phyloP scores from a whole-genome alignment of 30 jellyfish, hydroid and myxozoan species.

The Hydractinia echinata region DNA sequence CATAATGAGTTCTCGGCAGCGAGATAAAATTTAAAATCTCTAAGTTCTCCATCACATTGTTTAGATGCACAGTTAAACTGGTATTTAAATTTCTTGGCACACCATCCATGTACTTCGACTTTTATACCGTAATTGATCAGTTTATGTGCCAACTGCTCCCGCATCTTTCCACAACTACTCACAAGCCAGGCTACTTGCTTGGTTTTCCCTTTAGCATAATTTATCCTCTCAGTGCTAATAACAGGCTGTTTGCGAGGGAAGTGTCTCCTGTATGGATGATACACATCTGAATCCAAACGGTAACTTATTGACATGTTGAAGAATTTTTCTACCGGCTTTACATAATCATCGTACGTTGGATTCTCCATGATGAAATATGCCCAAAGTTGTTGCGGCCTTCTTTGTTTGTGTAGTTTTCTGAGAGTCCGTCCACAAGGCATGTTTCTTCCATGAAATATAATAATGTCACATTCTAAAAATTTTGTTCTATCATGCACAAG shows the following conservation, averaged over 20 bases:
- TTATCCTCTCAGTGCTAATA: neutral
- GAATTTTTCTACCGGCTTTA: neutral
- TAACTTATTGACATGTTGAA: neutral
- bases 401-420: neutral
- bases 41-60: neutral
- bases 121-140: slow-evolving; percentile 1
- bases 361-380: slow-evolving; percentile 11
- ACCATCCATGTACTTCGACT: neutral
- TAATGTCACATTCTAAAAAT: neutral
- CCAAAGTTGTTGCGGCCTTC: slow-evolving; percentile 7
- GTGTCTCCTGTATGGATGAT: neutral
- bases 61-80: neutral
- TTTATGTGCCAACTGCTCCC: neutral
- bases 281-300: neutral
- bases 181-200: slow-evolving; percentile 14
- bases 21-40: slow-evolving; percentile 4
- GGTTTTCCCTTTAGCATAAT: neutral
- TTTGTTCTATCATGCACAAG: neutral
- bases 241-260: neutral
- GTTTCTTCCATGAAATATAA: slow-evolving; percentile 2
- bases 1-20: slow-evolving; percentile 23
- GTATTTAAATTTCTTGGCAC: neutral
- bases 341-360: neutral
- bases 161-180: neutral
- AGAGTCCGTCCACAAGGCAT: neutral